Percentiles rank a stretch among this genome's conserved stretches.
Conservation (phyloP, 2,888 invertebrate species). For the Cistogaster globosa region DNA sequence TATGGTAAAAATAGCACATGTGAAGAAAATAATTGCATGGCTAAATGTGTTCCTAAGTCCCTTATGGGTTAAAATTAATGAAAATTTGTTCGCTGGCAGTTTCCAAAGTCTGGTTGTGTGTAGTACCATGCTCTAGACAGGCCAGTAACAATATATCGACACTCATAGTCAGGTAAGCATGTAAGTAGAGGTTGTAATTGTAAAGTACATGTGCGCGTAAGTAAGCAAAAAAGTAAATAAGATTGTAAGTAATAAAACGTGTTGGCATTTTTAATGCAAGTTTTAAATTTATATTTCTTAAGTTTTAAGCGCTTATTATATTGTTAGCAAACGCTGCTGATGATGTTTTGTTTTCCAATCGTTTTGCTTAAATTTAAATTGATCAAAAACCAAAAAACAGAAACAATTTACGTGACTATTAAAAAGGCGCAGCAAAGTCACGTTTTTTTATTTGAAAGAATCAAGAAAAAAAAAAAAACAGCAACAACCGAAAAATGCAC, state of each 20-base stretch:
- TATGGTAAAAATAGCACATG: too few relatives aligned
- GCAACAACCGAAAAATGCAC: constrained; percentile 33
- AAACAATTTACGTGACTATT: constrained; percentile 79
- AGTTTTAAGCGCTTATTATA: constrained; percentile 41
- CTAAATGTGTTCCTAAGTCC: too few relatives aligned
- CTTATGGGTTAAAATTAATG: too few relatives aligned
- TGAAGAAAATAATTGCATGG: too few relatives aligned
- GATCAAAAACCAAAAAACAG: constrained; percentile 43
- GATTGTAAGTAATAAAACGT: constrained; percentile 68
- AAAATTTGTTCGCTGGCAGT: too few relatives aligned
- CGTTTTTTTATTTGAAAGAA: constrained; percentile 74
- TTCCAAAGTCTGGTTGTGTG: too few relatives aligned
- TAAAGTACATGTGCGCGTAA: neutral
- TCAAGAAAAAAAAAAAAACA: neutral
- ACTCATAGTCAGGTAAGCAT: too few relatives aligned
- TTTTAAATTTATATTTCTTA: constrained; percentile 40
- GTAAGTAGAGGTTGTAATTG: too few relatives aligned
- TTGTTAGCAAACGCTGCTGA: constrained; percentile 17
- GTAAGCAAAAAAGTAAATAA: neutral
- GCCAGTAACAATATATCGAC: too few relatives aligned
- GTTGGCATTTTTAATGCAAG: constrained; percentile 68
- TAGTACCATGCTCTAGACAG: too few relatives aligned
- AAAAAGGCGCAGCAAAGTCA: constrained; percentile 78
- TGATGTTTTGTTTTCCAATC: constrained; percentile 58
- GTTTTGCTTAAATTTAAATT: constrained; percentile 61